A percentile compares a stretch with the other conserved stretches of the same genome.
phyloP scores from a whole-genome alignment of 2,797 vertebrate species.

The Ceyx erithaca region DNA sequence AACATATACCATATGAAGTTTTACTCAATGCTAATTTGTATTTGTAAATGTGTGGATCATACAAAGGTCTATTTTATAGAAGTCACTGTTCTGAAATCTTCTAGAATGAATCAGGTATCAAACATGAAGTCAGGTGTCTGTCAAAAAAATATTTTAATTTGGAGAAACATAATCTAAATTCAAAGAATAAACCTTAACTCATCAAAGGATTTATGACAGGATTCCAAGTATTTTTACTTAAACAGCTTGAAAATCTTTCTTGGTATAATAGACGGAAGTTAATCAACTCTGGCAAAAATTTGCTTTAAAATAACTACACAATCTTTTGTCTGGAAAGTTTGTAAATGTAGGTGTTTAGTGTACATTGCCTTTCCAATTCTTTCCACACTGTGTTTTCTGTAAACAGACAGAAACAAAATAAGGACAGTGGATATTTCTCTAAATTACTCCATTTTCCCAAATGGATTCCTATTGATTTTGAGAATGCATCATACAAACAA shows the following conservation, averaged over 20 bases:
- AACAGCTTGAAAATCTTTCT: background rate
- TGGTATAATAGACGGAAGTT: background rate
- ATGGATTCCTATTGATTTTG: constrained; percentile 85
- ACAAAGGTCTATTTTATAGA: background rate
- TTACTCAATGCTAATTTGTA: background rate
- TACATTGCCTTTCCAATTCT: constrained; percentile 42
- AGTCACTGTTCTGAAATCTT: background rate
- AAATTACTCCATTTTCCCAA: constrained; percentile 81
- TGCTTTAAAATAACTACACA: constrained; percentile 17
- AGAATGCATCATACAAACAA: constrained; percentile 77
- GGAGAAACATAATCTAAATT: background rate
- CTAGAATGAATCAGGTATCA: background rate
- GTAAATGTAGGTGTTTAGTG: constrained; percentile 43
- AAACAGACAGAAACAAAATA: constrained; percentile 69
- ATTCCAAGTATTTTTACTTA: constrained; percentile 9
- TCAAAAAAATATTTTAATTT: background rate
- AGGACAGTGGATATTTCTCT: constrained; percentile 73
- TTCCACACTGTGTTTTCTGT: constrained; percentile 54
- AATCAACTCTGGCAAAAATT: background rate
- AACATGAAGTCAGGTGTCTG: background rate
- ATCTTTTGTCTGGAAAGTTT: constrained; percentile 34
- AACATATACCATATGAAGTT: background rate
- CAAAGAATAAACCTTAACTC: background rate
- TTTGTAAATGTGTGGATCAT: background rate
- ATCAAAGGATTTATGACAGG: background rate